Base-by-base conservation (phyloP, 1,140 invertebrate genomes). In the Artemia franciscana region DNA sequence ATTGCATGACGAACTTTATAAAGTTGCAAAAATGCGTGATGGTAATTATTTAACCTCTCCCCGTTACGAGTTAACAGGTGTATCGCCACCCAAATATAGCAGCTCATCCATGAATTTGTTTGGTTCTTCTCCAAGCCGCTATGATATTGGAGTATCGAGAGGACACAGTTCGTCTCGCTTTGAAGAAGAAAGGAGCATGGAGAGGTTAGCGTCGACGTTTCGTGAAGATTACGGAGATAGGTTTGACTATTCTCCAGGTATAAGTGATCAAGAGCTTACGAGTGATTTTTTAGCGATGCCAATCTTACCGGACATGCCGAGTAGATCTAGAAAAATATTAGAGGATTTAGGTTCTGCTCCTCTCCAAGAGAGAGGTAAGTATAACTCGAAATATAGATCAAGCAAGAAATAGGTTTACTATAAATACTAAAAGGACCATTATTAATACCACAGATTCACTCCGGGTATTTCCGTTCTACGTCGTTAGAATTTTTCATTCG, bases 301-400 rank as follows among this genome's bases (percentile, higher is more conserved):
- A 2, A 68, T 82, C 3, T 72, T 82, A 23, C 78, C 77, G 57
- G 80, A 82, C 69, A 79, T 81, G 73, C 79, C 78, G 28, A 77
- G 76, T 7, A 73, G 78, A 59, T 80, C 79, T 12, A 68, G 80
- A 28, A 79, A 78, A 66, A 73, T 82, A 27, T 71, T 82, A 27
- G 78, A 81, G 66, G 77, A 81, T 66, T 73, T 81, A 58, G 79
- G 78, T 27, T 78, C 77, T 64, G 75, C 76, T 60, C 78, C 79
- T 25, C 61, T 58, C 60, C 39, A 51, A 18, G 39, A 51, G 39
- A 51, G 39, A 51, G 39, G 39, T 18, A 51, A 51, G 39, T 51
- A 51, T 18, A 15, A 12, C 12, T 51, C 39, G 12, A 51, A 51
- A 18, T 18, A 15, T 51, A n/a, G n/a, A n/a, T n/a, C n/a, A n/a